Percentiles rank a stretch among this genome's conserved stretches.
phyloP scores from a whole-genome alignment of 1,140 invertebrate species.

The Brachionus rotundiformis region DNA sequence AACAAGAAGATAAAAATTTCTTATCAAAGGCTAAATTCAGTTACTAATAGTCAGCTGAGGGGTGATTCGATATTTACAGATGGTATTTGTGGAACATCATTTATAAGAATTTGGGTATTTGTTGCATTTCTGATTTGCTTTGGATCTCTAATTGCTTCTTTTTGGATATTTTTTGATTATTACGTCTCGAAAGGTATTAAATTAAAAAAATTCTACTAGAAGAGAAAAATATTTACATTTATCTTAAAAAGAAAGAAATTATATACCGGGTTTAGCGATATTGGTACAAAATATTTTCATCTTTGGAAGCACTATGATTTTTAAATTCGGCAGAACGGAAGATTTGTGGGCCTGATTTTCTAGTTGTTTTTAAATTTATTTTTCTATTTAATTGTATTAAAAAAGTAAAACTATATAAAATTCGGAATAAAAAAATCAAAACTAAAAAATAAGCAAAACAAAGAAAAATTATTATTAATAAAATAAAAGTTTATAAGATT shows the following conservation, averaged over 20 bases:
- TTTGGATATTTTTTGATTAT: conserved; percentile 52
- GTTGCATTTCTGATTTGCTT: conserved; percentile 41
- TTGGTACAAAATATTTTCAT: conserved; percentile 44
- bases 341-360: conserved; percentile 34
- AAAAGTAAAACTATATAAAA: too few relatives aligned
- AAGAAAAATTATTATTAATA: too few relatives aligned
- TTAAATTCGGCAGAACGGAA: conserved; percentile 48
- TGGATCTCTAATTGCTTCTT: conserved; percentile 45
- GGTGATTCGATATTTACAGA: conserved; percentile 50
- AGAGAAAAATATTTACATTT: not conserved
- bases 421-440: too few relatives aligned
- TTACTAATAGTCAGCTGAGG: conserved; percentile 50
- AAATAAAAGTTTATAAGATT: too few relatives aligned
- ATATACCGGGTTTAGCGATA: conserved; percentile 35
- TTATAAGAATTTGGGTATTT: conserved; percentile 41
- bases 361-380: not conserved
- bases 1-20: not conserved
- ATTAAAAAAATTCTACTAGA: too few relatives aligned
- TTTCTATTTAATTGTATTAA: not conserved
- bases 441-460: too few relatives aligned
- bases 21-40: conserved; percentile 44
- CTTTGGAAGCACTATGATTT: conserved; percentile 48
- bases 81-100: conserved; percentile 20
- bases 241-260: not conserved
- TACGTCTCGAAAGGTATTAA: conserved; percentile 50